Evolutionary conservation across 2,113 vertebrate genomes (phyloP).

Genomic region (Cyphomyrus discorhynchus): DNA sequence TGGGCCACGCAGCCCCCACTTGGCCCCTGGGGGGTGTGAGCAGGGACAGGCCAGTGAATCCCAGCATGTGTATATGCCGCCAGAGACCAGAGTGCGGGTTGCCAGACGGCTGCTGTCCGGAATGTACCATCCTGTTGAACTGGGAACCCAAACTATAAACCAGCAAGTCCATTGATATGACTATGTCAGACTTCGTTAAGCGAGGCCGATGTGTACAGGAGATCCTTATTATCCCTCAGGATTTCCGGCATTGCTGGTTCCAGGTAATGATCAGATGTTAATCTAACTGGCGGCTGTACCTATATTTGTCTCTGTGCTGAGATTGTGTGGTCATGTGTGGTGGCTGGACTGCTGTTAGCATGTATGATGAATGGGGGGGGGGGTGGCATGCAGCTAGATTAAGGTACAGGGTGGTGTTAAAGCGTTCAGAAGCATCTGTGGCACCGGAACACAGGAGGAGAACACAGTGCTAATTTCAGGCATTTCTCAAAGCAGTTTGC

Average conservation of each 20-base stretch:
- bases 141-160: neutral
- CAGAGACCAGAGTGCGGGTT: neutral
- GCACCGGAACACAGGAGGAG: neutral
- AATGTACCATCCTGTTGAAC: neutral
- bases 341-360: neutral
- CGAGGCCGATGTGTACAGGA: neutral
- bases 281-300: neutral
- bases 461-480: slow-evolving; percentile 10
- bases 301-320: neutral
- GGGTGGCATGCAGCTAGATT: neutral
- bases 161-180: neutral
- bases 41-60: neutral
- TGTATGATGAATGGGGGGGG: neutral
- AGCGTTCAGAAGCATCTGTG: neutral
- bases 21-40: neutral
- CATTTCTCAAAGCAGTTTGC: slow-evolving; percentile 16
- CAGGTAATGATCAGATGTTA: neutral
- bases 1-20: neutral
- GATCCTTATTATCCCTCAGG: neutral
- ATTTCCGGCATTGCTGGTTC: neutral
- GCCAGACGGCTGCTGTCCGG: neutral
- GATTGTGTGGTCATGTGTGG: neutral
- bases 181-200: neutral
- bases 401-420: neutral
- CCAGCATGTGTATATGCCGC: neutral